Conservation (phyloP, 2,113 vertebrate species). For the Loxodonta africana region DNA sequence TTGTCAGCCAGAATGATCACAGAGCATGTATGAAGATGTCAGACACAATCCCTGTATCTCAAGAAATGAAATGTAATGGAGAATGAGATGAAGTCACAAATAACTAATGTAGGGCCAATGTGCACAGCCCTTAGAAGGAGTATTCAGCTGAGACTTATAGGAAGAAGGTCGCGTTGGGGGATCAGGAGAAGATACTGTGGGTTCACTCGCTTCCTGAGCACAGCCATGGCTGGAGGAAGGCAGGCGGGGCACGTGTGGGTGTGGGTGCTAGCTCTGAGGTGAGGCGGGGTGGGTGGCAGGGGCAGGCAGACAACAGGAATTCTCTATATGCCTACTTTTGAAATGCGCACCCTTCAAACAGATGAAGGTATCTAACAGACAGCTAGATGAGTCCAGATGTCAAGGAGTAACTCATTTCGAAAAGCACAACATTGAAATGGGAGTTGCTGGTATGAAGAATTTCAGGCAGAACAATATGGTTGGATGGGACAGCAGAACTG, state of each 20-base stretch:
- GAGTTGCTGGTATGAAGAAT: rapidly evolving
- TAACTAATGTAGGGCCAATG: background rate
- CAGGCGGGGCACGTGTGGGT: rapidly evolving
- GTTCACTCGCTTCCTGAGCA: too few species aligned
- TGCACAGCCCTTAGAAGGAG: background rate
- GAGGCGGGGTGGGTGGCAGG: too few species aligned
- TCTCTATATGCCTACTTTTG: background rate
- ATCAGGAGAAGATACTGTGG: background rate
- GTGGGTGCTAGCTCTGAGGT: too few species aligned
- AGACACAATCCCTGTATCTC: background rate
- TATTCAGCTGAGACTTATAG: background rate
- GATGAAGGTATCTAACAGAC: background rate
- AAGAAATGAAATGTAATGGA: background rate
- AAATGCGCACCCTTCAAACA: background rate
- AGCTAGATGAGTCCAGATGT: background rate
- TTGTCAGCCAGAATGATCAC: background rate
- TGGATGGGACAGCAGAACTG: rapidly evolving
- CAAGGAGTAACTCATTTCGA: background rate
- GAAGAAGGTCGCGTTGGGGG: background rate
- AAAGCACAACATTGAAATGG: background rate
- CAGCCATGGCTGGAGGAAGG: background rate
- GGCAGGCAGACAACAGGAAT: rapidly evolving
- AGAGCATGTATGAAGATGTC: background rate
- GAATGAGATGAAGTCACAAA: background rate
- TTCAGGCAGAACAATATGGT: background rate